phyloP scores from a whole-genome alignment of 1,140 invertebrate species.

The Antheraea mylitta region DNA sequence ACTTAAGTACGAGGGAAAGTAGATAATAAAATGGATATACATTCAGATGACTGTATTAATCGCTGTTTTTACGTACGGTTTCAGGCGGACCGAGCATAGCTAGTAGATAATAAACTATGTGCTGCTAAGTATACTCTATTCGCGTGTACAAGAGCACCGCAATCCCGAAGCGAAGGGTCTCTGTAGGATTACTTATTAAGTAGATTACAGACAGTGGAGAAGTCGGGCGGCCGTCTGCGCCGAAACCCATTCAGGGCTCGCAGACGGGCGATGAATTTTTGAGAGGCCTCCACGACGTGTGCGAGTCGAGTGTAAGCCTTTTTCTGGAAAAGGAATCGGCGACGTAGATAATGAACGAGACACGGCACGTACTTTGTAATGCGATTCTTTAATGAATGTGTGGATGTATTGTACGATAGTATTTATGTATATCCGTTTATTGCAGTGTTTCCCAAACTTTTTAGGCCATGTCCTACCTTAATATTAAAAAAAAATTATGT shows the following conservation, averaged over 20 bases:
- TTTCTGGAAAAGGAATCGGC: slow-evolving; percentile 60
- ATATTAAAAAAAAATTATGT: no score
- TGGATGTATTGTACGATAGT: neutral
- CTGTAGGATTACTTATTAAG: slow-evolving; percentile 18
- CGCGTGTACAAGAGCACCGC: neutral
- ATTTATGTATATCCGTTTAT: neutral
- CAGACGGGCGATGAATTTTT: slow-evolving; percentile 75
- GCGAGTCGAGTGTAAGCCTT: slow-evolving; percentile 60
- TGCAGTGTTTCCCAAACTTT: no score
- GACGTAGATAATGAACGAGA: slow-evolving; percentile 59
- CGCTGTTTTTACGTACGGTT: no score
- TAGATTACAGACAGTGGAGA: slow-evolving; percentile 19
- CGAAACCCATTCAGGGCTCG: slow-evolving; percentile 52
- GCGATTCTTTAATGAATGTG: slow-evolving; percentile 1
- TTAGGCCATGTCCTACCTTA: no score
- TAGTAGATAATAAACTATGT: neutral
- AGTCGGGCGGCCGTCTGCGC: slow-evolving; percentile 36
- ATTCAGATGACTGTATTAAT: no score
- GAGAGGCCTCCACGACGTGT: slow-evolving; percentile 66
- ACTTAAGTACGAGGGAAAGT: no score
- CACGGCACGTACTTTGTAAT: slow-evolving; percentile 26
- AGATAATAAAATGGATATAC: no score
- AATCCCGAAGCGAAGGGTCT: slow-evolving; percentile 2
- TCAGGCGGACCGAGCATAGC: no score
- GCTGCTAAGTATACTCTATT: neutral